Evolutionary conservation across 2,113 vertebrate genomes (phyloP), one percentile per base, ranked within the genome.

Genomic region (Triplophysa tibetana): DNA sequence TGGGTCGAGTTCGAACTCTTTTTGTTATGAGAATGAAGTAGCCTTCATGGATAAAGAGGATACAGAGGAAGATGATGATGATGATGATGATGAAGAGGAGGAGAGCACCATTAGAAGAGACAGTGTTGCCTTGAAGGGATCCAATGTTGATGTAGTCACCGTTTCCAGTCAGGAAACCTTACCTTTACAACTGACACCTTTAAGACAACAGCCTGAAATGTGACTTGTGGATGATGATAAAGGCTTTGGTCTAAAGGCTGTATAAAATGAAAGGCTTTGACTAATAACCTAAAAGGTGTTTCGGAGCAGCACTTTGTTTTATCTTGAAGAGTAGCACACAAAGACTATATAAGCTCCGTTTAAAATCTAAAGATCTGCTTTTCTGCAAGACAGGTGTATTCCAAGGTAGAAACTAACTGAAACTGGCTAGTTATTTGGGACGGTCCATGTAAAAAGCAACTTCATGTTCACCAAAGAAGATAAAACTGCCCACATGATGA

Each of bases 1-100:
- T 13, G 88, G 93, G 61, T 96, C 96, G 0, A 95, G 93, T 0
- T 92, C 93, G 0, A 98, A 98, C 90, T 97, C 97, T 21, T 98
- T 99, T 90, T 99, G 97, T 86, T 99, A 99, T 0, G 97, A 99
- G 91, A 99, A 99, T 1, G 97, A 99, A 87, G 95, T 99, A 66
- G 96, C 97, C n/a, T 93, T 99, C 81, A 94, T 90, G 1, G 95
- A 96, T 90, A 99, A 98, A 89, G 96, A 96, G 66, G 96, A 97
- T 85, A 79, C 88, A 81, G 97, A 96, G 0, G 95, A 96, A 0
- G 95, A 95, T 69, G 93, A 88, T 23, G 95, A 95, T 69, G n/a
- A 88, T 23, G 95, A 95, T 69, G 93, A 88, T 23, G 87, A 90
- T 4, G 89, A 85, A 26, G 84, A 81, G 9, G 85, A 86, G 6